Evolutionary conservation across 2,797 vertebrate genomes (phyloP), one percentile per base, ranked within the genome.

Genomic region (Ptychobarbus kaznakovi): DNA sequence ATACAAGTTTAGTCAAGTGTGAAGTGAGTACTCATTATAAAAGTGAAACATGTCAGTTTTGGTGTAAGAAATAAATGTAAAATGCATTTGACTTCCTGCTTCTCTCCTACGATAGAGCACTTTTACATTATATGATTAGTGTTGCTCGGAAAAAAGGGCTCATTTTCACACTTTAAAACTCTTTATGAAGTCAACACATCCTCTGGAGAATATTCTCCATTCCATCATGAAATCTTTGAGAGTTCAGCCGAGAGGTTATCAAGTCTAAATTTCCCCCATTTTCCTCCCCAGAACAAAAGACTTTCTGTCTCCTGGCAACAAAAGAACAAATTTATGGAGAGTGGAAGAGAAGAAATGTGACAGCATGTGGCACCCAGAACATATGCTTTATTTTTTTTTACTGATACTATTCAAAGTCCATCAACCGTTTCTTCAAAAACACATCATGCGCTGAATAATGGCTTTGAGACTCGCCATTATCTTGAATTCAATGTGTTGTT

Each of bases 1-100:
- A 92, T 92, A 91, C 92, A 93, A 91, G 93, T 94, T 92, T 93
- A 93, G 90, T 90, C 88, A 85, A 93, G 93, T 92, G 93, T 94
- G 93, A 93, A 94, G 92, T 88, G 91, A 90, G 86, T 44, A 90
- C 92, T 94, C 90, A 92, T 94, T 94, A 93, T 91, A 90, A 90
- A 92, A 91, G 89, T 92, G 91, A 93, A 94, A 91, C 89, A 87
- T 92, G 92, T 93, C 90, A 91, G 91, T 88, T 90, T 87, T 89
- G 87, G 87, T 89, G 89, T 86, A 86, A 85, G 75, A 88, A 82
- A 90, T 87, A 86, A 81, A 89, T 89, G 86, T 77, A 84, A 91
- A 91, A 88, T 89, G 51, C 77, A 83, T 89, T 89, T 88, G 91
- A 77, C 90, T 84, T 82, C 77, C 65, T 42, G 73, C 42, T 87